Evolutionary conservation across 2,797 vertebrate species (phyloP).

Genomic region (Halcyon leucocephala): DNA sequence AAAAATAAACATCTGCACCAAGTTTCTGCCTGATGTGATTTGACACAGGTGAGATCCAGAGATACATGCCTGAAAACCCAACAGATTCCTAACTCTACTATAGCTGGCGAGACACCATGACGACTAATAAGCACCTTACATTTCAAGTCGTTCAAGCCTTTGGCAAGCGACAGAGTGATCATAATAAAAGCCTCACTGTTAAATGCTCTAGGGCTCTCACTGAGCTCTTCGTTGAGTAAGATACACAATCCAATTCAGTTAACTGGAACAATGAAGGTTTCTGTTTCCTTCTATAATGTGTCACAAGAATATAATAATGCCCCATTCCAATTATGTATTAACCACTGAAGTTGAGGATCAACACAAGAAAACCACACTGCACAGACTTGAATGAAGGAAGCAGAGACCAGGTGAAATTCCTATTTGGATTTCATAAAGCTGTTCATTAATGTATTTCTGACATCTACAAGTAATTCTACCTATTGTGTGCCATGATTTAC

Average conservation of each 20-base stretch:
- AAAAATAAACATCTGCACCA: not conserved
- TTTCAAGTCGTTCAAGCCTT: not conserved
- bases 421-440: not conserved
- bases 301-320: not conserved
- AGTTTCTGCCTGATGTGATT: not conserved
- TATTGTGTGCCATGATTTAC: not conserved
- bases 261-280: slow-evolving; percentile 27
- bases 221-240: slow-evolving; percentile 21
- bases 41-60: not conserved
- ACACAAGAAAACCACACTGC: not conserved
- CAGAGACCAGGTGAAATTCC: not conserved
- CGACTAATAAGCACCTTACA: slow-evolving; percentile 21
- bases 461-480: not conserved
- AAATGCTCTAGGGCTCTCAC: not conserved
- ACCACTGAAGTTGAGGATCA: not conserved
- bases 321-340: not conserved
- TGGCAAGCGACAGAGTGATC: not conserved
- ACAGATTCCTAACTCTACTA: not conserved
- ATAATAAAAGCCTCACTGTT: slow-evolving; percentile 47
- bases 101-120: not conserved
- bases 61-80: not conserved
- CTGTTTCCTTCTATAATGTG: not conserved
- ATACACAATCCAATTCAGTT: slow-evolving; percentile 6
- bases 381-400: not conserved
- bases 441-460: not conserved